Conservation (phyloP, 1,140 invertebrate species). For the Drosophila pseudoobscura region DNA sequence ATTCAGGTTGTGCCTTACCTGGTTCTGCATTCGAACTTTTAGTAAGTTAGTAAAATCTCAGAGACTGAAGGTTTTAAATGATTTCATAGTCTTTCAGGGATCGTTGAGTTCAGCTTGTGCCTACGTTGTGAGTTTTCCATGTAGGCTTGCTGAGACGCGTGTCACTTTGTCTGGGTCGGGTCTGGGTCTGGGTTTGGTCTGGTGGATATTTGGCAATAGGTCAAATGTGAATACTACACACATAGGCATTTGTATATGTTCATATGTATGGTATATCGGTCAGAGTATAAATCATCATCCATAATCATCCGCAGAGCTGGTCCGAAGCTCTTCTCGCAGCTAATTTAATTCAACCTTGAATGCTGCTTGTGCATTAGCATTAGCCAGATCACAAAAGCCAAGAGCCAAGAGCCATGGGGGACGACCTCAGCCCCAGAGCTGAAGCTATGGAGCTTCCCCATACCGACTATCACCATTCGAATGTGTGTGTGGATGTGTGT, state of each 20-base stretch:
- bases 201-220: conserved; percentile 39
- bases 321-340: conserved; percentile 49
- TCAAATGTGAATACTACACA: conserved; percentile 28
- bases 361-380: conserved; percentile 68
- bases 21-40: no score
- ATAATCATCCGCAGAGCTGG: conserved; percentile 47
- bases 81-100: no score
- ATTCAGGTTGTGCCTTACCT: no score
- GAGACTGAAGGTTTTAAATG: no score
- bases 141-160: conserved; percentile 21
- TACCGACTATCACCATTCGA: conserved; percentile 11
- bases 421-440: conserved; percentile 48
- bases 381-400: conserved; percentile 72
- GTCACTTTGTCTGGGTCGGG: conserved; percentile 11
- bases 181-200: conserved; percentile 1
- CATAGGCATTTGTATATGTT: background rate
- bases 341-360: conserved; percentile 74
- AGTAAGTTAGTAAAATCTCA: no score
- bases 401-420: conserved; percentile 60
- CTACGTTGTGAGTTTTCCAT: no score
- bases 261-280: conserved; percentile 37
- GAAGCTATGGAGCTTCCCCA: conserved; percentile 28
- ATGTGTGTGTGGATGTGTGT: conserved; percentile 3
- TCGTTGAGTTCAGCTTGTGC: no score
- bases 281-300: conserved; percentile 50